Percentiles rank a stretch among this genome's conserved stretches.
These are phyloP conservation scores for Oscarella lobularis DNA, from an alignment of 37 sponge, comb jelly and placozoan genomes.

Conservation along the genomic window DNA sequence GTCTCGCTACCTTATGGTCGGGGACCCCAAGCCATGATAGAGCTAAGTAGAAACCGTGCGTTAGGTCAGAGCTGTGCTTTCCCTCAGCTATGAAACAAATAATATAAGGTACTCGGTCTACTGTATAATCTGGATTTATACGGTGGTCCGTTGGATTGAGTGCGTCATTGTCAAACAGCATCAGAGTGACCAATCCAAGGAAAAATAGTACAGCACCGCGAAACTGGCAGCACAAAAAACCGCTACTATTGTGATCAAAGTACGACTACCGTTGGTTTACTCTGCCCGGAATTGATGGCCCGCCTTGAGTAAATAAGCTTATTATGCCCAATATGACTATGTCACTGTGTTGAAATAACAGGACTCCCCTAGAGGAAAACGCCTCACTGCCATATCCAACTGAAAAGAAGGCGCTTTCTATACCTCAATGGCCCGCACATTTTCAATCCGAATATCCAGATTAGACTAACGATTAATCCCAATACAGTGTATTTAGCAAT, in stretches of 20 bases:
- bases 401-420: not conserved
- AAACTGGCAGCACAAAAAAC: slow-evolving; percentile 21
- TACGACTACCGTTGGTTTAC: slow-evolving; percentile 4
- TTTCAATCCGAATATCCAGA: slow-evolving; percentile 64
- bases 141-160: slow-evolving; percentile 41
- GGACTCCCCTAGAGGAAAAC: slow-evolving; percentile 32
- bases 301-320: slow-evolving; percentile 16
- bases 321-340: slow-evolving; percentile 56
- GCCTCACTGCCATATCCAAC: not conserved
- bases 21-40: slow-evolving; percentile 76
- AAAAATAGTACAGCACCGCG: slow-evolving; percentile 58
- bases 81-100: too few species aligned
- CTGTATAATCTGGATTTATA: slow-evolving; percentile 15
- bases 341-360: slow-evolving; percentile 80
- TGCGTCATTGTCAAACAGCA: slow-evolving; percentile 90
- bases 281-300: not conserved
- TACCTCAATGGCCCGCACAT: slow-evolving; percentile 73
- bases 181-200: slow-evolving; percentile 37
- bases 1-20: slow-evolving; percentile 67
- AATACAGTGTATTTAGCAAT: slow-evolving; percentile 41
- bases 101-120: not conserved
- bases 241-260: too few species aligned
- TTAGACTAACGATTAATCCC: slow-evolving; percentile 13
- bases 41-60: slow-evolving; percentile 3
- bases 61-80: slow-evolving; percentile 8